Evolutionary conservation across 2,797 vertebrate species (phyloP).

Genomic region (Setipinna tenuifilis): DNA sequence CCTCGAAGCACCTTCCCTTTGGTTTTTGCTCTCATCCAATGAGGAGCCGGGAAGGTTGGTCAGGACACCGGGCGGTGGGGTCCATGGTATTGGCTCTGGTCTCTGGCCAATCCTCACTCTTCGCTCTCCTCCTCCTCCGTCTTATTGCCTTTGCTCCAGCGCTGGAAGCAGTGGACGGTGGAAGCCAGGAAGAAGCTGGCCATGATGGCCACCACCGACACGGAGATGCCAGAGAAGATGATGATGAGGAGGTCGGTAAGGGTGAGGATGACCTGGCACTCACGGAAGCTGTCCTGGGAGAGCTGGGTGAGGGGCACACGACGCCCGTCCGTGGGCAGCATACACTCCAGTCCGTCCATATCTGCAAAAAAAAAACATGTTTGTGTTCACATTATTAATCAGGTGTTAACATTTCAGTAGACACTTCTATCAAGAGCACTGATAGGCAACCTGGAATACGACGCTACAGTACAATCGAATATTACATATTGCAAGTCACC

Average conservation of each 20-base stretch:
- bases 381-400: neutral
- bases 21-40: neutral
- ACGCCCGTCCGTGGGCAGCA: conserved; percentile 86
- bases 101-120: conserved; percentile 75
- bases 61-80: too few relatives aligned
- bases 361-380: conserved; percentile 74
- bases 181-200: conserved; percentile 98
- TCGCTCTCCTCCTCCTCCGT: conserved; percentile 93
- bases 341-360: conserved; percentile 91
- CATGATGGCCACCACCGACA: conserved; percentile 94
- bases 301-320: conserved; percentile 88
- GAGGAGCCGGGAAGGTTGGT: neutral
- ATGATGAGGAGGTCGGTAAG: conserved; percentile 96
- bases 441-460: too few relatives aligned
- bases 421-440: neutral
- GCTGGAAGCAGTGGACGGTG: conserved; percentile 96
- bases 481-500: too few relatives aligned
- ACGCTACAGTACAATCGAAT: too few relatives aligned
- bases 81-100: conserved; percentile 12
- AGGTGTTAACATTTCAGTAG: neutral
- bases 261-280: conserved; percentile 92
- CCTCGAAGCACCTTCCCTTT: neutral
- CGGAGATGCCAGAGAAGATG: conserved; percentile 95
- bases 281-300: conserved; percentile 94
- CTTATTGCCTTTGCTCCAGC: conserved; percentile 91